A percentile compares a stretch with the other conserved stretches of the same genome.
These are phyloP conservation scores for Bombus terrestris DNA, from an alignment of 1,140 invertebrate genomes.

Conservation along the genomic window DNA sequence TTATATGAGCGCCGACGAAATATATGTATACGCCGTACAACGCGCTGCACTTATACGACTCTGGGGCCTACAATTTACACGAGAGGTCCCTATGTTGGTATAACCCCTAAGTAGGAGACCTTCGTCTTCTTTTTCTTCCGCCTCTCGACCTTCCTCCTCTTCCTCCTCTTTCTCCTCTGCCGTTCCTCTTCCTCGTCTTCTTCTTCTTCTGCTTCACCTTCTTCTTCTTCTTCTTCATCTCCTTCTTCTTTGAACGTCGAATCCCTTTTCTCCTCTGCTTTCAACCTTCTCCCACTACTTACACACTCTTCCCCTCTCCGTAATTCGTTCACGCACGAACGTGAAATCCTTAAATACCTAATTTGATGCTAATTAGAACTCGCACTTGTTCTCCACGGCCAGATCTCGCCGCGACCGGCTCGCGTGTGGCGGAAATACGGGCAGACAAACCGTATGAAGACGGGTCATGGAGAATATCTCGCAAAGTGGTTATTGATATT, in stretches of 20 bases:
- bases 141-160: constrained; percentile 28
- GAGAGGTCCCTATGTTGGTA: constrained; percentile 71
- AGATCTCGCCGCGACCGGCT: background rate
- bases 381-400: constrained; percentile 45
- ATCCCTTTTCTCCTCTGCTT: background rate
- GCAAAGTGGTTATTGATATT: constrained; percentile 32
- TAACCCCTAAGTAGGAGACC: constrained; percentile 75
- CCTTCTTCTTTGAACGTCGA: constrained; percentile 7
- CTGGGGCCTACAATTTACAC: constrained; percentile 79
- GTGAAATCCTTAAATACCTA: constrained; percentile 80
- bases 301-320: constrained; percentile 2
- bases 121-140: constrained; percentile 47
- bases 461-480: too few species aligned
- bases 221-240: constrained; percentile 46
- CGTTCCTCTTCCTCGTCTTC: constrained; percentile 50
- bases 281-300: background rate
- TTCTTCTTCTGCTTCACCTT: constrained; percentile 5
- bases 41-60: constrained; percentile 76
- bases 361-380: constrained; percentile 81
- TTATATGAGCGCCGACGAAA: constrained; percentile 83
- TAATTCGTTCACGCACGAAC: constrained; percentile 55
- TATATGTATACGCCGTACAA: constrained; percentile 74
- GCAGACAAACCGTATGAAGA: too few species aligned
- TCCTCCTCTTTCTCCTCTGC: constrained; percentile 25
- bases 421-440: constrained; percentile 36